A percentile compares a stretch with the other conserved stretches of the same genome.
Evolutionary conservation across 2,113 vertebrate species (phyloP).

Genomic region (Tragelaphus imberbis): DNA sequence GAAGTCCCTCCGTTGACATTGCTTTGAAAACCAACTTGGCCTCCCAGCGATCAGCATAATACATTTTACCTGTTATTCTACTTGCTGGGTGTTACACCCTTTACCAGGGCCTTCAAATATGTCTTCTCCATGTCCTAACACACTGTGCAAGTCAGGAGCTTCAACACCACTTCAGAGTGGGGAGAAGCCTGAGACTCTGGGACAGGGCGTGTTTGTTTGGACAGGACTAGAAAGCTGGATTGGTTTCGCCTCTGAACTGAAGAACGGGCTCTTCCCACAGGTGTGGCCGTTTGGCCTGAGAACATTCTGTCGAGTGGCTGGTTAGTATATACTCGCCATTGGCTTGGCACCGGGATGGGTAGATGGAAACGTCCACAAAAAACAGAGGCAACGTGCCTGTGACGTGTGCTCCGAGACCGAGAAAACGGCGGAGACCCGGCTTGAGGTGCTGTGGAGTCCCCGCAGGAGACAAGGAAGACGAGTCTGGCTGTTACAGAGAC

Average conservation of each 20-base stretch:
- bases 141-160: not conserved
- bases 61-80: not conserved
- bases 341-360: not conserved
- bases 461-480: fast-evolving
- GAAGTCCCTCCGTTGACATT: not conserved
- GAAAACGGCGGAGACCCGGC: fast-evolving
- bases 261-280: not conserved
- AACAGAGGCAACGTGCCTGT: no score
- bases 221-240: not conserved
- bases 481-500: not conserved
- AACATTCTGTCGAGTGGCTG: not conserved
- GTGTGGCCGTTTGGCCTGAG: not conserved
- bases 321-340: fast-evolving
- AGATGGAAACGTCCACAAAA: not conserved
- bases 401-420: not conserved
- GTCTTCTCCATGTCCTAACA: not conserved
- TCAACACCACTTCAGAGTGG: not conserved
- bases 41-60: not conserved
- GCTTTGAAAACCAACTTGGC: not conserved
- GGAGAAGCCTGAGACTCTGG: not conserved
- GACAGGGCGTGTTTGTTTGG: not conserved
- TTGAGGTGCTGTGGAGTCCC: not conserved
- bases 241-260: not conserved
- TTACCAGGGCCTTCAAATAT: not conserved
- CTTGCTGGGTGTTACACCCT: not conserved